Evolutionary conservation across 2,797 vertebrate genomes (phyloP).

Genomic region (Benthosema pterotum): DNA sequence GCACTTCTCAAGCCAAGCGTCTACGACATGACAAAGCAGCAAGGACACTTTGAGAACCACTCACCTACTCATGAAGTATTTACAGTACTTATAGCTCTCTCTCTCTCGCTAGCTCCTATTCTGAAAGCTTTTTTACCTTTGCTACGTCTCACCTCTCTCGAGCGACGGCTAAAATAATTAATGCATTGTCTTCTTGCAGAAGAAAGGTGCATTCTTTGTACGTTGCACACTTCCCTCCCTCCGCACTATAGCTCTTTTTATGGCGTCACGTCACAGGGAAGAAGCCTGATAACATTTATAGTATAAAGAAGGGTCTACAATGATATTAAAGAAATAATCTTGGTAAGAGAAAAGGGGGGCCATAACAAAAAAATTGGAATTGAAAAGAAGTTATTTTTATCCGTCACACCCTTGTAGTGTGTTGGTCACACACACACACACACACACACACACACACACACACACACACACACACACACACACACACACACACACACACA

Average conservation of each 20-base stretch:
- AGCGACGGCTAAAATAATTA: constrained; percentile 18
- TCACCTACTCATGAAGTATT: constrained; percentile 40
- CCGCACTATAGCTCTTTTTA: constrained; percentile 8
- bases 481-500: background rate
- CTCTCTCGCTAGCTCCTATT: constrained; percentile 15
- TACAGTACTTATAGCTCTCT: constrained; percentile 22
- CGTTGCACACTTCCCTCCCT: background rate
- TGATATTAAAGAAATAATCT: background rate
- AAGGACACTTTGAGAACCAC: constrained; percentile 13
- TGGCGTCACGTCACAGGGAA: constrained; percentile 10
- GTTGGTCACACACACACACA: no score
- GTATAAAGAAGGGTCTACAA: background rate
- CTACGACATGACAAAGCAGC: background rate
- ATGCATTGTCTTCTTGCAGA: constrained; percentile 35
- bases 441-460: constrained; percentile 7
- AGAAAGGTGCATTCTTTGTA: constrained; percentile 26
- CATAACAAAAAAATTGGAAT: background rate
- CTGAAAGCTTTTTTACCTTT: constrained; percentile 31
- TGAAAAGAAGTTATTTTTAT: no score
- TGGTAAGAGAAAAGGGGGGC: background rate
- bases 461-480: background rate
- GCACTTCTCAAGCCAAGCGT: constrained; percentile 19
- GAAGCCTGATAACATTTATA: background rate
- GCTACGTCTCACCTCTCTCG: constrained; percentile 21
- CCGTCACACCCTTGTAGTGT: no score